Evolutionary conservation across 2,113 vertebrate species (phyloP).

Genomic region (Entomyzon cyanotis): DNA sequence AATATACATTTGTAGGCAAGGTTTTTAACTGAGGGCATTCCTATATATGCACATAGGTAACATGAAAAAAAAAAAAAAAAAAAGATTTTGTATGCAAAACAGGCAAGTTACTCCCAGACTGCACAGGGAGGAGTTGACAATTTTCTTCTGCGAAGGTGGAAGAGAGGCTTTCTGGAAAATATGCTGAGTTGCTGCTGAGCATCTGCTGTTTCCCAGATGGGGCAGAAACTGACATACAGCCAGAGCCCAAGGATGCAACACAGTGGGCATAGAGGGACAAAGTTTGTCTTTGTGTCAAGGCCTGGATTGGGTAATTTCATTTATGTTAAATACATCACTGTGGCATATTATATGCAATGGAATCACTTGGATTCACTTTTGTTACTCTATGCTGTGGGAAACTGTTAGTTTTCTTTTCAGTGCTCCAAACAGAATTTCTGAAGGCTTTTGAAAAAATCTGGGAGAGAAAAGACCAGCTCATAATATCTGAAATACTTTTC

Average conservation of each 20-base stretch:
- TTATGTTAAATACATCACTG: neutral
- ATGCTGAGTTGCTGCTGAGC: neutral
- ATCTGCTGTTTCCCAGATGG: neutral
- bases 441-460: neutral
- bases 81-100: neutral
- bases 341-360: neutral
- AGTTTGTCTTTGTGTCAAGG: neutral
- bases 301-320: neutral
- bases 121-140: neutral
- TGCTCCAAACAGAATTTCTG: neutral
- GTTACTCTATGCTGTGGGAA: neutral
- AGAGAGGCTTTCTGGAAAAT: neutral
- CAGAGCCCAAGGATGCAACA: neutral
- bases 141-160: neutral
- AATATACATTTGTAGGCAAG: accelerated
- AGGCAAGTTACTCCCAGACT: neutral
- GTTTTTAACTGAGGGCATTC: neutral
- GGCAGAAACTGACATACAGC: neutral
- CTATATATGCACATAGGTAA: neutral
- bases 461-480: neutral
- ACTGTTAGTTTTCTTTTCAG: neutral
- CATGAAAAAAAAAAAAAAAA: neutral
- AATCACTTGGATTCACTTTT: neutral
- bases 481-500: slow-evolving; percentile 12
- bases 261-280: neutral